A percentile compares a stretch with the other conserved stretches of the same genome.
phyloP scores from a whole-genome alignment of 2,888 invertebrate species.

The Lottia gigantea region DNA sequence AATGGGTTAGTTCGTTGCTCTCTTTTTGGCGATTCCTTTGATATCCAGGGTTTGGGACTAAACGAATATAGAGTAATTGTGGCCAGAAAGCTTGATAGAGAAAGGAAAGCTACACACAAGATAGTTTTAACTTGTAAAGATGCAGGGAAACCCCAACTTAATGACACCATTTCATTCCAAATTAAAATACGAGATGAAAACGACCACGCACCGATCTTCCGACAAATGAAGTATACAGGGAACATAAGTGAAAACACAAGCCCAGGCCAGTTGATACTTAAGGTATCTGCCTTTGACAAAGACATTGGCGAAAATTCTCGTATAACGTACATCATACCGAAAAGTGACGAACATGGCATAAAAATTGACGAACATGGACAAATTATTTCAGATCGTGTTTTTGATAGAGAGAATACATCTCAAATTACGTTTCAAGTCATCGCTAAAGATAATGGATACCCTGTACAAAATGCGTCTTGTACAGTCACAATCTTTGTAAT shows the following conservation, averaged over 20 bases:
- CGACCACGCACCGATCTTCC: slow-evolving; percentile 88
- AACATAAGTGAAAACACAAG: slow-evolving; percentile 46
- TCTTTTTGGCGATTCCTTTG: slow-evolving; percentile 44
- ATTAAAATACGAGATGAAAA: slow-evolving; percentile 82
- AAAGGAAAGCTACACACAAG: slow-evolving; percentile 31
- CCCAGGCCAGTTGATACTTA: slow-evolving; percentile 39
- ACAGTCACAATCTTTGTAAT: slow-evolving; percentile 12
- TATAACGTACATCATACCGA: slow-evolving; percentile 35
- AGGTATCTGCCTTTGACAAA: slow-evolving; percentile 43
- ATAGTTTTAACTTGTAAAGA: slow-evolving; percentile 41
- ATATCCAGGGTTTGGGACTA: slow-evolving; percentile 43
- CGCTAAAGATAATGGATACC: slow-evolving; percentile 13
- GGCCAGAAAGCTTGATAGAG: slow-evolving; percentile 34
- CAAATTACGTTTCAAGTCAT: slow-evolving; percentile 32
- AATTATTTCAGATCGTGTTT: slow-evolving; percentile 41
- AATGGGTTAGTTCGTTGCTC: slow-evolving; percentile 54
- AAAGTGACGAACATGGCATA: slow-evolving; percentile 33
- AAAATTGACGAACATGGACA: slow-evolving; percentile 46
- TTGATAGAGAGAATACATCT: slow-evolving; percentile 47
- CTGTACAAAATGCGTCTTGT: neutral
- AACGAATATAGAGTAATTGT: slow-evolving; percentile 53
- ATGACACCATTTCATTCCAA: slow-evolving; percentile 35
- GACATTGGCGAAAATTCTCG: slow-evolving; percentile 46
- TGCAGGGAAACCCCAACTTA: slow-evolving; percentile 40
- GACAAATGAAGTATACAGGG: slow-evolving; percentile 67